Evolutionary conservation across 92 coral and sea anemone genomes (phyloP).

Genomic region (Pocillopora meandrina): DNA sequence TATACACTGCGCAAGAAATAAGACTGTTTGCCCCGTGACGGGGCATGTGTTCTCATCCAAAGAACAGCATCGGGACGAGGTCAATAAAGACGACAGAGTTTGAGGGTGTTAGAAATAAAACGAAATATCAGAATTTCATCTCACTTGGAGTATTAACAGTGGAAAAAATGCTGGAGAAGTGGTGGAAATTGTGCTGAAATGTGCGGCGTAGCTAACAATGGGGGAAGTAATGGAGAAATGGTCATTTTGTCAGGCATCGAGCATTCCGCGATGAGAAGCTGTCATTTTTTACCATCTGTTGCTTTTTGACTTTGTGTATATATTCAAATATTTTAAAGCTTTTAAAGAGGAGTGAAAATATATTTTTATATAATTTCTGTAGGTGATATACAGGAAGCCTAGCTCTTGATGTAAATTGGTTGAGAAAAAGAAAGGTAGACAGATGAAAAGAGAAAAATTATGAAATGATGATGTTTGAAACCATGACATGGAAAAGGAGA

Average conservation of each 20-base stretch:
- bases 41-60: conserved; percentile 91
- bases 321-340: too few relatives aligned
- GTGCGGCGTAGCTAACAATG: neutral
- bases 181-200: neutral
- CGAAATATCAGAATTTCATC: neutral
- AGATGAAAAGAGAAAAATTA: too few relatives aligned
- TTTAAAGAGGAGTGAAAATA: too few relatives aligned
- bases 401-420: too few relatives aligned
- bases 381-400: too few relatives aligned
- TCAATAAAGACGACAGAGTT: neutral
- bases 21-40: conserved; percentile 93
- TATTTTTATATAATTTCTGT: too few relatives aligned
- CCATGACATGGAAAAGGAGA: too few relatives aligned
- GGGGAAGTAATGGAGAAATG: neutral
- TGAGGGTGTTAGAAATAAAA: neutral
- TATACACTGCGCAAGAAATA: conserved; percentile 95
- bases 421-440: too few relatives aligned
- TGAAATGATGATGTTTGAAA: too few relatives aligned
- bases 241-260: neutral
- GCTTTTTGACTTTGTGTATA: too few relatives aligned
- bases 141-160: neutral
- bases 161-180: neutral
- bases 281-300: too few relatives aligned
- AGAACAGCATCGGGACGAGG: conserved; percentile 39
- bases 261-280: neutral